These are phyloP conservation scores for Apocrypta bakeri DNA, from an alignment of 1,140 invertebrate species.

Conservation along the genomic window DNA sequence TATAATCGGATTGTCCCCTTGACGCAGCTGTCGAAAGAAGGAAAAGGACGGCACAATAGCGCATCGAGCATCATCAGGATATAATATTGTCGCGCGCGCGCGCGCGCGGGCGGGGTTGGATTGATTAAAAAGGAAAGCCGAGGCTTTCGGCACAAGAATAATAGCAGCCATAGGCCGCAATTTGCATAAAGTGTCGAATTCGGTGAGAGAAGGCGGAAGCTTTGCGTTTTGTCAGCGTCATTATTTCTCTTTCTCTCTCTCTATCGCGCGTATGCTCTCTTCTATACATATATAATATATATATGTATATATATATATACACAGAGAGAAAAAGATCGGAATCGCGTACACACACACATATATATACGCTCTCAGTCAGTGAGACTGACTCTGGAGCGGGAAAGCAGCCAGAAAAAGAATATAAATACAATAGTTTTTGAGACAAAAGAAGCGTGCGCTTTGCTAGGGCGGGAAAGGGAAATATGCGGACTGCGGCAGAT, in stretches of 20 bases:
- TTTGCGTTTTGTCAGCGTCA: slow-evolving; percentile 6
- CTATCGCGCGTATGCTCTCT: too few relatives aligned
- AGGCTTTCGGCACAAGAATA: neutral
- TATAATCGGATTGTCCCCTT: too few relatives aligned
- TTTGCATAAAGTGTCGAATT: slow-evolving; percentile 23
- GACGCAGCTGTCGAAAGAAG: too few relatives aligned
- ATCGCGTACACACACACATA: neutral
- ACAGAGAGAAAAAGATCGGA: neutral
- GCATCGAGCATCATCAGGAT: too few relatives aligned
- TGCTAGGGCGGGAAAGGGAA: neutral
- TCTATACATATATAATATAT: too few relatives aligned
- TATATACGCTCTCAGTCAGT: neutral
- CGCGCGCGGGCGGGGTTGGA: neutral
- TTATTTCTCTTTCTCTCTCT: too few relatives aligned
- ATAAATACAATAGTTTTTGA: slow-evolving; percentile 35
- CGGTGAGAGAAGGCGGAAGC: neutral
- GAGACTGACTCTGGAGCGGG: neutral
- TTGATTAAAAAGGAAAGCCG: neutral
- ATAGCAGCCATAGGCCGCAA: neutral
- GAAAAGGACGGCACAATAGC: too few relatives aligned
- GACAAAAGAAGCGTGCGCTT: slow-evolving; percentile 16
- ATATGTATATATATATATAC: too few relatives aligned
- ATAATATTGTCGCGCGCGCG: neutral
- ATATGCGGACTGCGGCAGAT: slow-evolving; percentile 12
- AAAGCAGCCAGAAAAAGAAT: slow-evolving; percentile 13